These are phyloP conservation scores for Hedya salicella DNA, from an alignment of 2,888 invertebrate species.

Conservation along the genomic window DNA sequence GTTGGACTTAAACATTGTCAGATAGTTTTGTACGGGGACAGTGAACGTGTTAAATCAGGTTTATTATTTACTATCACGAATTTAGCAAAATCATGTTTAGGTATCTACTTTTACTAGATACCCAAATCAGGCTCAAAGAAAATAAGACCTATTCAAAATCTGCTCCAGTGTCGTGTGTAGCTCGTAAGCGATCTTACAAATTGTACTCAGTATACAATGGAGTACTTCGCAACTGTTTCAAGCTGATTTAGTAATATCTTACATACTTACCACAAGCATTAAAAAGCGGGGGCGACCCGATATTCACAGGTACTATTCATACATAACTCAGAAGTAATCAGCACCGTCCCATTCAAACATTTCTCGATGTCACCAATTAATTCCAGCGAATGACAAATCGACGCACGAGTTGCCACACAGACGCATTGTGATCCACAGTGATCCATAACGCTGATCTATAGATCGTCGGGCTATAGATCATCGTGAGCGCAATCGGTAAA, in stretches of 20 bases:
- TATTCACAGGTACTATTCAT: not conserved
- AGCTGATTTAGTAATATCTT: not conserved
- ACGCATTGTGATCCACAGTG: conserved; percentile 38
- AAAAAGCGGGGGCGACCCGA: not conserved
- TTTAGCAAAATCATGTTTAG: no score
- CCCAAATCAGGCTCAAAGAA: no score
- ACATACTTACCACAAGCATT: not conserved
- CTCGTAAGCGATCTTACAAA: no score
- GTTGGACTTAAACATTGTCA: no score
- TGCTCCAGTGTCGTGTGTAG: no score
- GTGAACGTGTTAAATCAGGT: no score
- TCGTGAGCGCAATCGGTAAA: conserved; percentile 38
- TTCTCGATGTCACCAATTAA: conserved; percentile 37
- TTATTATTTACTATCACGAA: no score
- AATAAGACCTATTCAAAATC: no score
- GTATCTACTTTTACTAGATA: no score
- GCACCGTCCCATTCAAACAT: conserved; percentile 19
- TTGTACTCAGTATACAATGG: no score
- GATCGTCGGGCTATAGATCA: conserved; percentile 36
- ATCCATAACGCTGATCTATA: conserved; percentile 38
- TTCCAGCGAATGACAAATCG: conserved; percentile 32
- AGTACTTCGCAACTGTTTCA: not conserved
- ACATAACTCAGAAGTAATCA: conserved; percentile 4
- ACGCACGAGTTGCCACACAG: conserved; percentile 33
- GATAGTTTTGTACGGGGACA: no score